Conservation (phyloP, 2,113 vertebrate genomes). For the Okapia johnstoni region DNA sequence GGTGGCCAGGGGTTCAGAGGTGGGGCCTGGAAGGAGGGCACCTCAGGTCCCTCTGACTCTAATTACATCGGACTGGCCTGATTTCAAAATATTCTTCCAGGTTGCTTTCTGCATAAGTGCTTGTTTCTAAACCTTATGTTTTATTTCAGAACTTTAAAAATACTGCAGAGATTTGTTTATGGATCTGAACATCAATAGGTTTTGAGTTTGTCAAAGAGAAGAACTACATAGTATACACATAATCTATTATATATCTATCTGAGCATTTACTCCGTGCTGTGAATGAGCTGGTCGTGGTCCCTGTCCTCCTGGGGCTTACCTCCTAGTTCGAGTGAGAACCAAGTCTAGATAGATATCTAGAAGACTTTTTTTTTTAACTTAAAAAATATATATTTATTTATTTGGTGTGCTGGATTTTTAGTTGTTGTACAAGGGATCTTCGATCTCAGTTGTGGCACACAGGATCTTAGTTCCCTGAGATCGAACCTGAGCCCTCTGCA, state of each 20-base stretch:
- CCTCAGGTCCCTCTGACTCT: not conserved
- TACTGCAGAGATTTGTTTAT: not conserved
- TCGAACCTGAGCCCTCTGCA: not conserved
- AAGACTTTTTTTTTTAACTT: not conserved
- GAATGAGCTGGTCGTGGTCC: not conserved
- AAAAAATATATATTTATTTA: not conserved
- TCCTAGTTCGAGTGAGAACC: not conserved
- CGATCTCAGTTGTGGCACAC: not conserved
- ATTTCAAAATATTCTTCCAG: not conserved
- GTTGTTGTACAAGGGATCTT: not conserved
- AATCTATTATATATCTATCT: not conserved
- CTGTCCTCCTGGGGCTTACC: not conserved
- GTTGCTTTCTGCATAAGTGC: not conserved
- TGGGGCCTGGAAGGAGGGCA: not conserved
- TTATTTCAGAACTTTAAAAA: not conserved
- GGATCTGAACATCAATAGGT: not conserved
- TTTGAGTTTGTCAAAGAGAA: not conserved
- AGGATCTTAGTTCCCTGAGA: not conserved
- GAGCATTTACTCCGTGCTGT: not conserved
- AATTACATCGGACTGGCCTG: not conserved
- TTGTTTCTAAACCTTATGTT: not conserved
- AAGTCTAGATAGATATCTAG: not conserved
- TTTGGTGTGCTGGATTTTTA: not conserved
- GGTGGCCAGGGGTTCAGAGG: not conserved
- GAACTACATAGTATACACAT: rapidly evolving